Conservation (phyloP, 1,140 invertebrate genomes). For the Drusus annulatus region DNA sequence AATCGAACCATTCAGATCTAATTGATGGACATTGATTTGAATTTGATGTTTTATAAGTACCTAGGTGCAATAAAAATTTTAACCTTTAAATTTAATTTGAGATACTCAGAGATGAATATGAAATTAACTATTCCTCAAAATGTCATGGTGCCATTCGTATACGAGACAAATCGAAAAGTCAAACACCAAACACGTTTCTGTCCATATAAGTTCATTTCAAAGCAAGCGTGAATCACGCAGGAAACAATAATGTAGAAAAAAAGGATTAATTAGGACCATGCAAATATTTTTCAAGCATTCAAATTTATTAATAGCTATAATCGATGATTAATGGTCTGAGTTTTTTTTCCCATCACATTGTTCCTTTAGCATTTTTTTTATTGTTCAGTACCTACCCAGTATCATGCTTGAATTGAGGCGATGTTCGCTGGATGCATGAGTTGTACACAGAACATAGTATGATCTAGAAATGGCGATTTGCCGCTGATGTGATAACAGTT, state of each 20-base stretch:
- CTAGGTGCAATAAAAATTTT: background rate
- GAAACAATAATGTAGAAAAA: slow-evolving; percentile 27
- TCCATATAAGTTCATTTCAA: slow-evolving; percentile 33
- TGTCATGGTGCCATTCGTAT: no score
- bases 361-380: slow-evolving; percentile 27
- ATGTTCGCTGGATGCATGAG: background rate
- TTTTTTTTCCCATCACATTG: slow-evolving; percentile 41
- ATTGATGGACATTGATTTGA: background rate
- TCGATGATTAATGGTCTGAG: slow-evolving; percentile 28
- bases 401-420: background rate
- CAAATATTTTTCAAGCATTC: slow-evolving; percentile 40
- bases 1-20: no score
- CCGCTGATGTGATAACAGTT: no score
- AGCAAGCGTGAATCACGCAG: slow-evolving; percentile 22
- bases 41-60: no score
- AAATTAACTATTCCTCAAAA: no score
- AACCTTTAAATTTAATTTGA: background rate
- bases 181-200: slow-evolving; percentile 16
- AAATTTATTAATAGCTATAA: slow-evolving; percentile 42
- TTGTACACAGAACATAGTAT: no score
- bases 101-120: no score
- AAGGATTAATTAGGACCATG: slow-evolving; percentile 37
- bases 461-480: no score
- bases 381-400: background rate
- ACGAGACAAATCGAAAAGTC: background rate